phyloP scores from a whole-genome alignment of 2,888 invertebrate genomes.

The Drepanosiphum platanoidis region DNA sequence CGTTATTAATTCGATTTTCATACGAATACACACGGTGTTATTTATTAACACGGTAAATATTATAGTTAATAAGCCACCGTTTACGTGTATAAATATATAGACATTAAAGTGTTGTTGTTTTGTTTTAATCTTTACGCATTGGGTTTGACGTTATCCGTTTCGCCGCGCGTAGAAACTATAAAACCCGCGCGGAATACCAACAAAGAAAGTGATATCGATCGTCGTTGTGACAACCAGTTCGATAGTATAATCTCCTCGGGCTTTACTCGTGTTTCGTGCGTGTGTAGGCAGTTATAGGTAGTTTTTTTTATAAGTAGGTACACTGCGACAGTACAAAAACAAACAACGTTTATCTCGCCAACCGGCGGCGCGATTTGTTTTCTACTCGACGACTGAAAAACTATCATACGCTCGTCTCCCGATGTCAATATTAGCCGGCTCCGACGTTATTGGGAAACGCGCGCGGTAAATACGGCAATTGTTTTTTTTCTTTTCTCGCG shows the following conservation, averaged over 20 bases:
- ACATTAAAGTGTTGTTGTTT: background rate
- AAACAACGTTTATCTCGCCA: background rate
- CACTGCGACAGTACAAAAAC: background rate
- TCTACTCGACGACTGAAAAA: background rate
- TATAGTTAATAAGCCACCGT: too few relatives aligned
- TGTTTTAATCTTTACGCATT: background rate
- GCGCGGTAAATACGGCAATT: background rate
- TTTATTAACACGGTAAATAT: too few relatives aligned
- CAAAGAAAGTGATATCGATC: conserved; percentile 22
- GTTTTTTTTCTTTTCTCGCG: too few relatives aligned
- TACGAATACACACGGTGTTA: too few relatives aligned
- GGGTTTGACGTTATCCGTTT: background rate
- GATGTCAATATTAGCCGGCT: background rate
- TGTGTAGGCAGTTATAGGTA: background rate
- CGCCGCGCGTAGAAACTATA: conserved; percentile 1
- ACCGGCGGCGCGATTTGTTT: too few relatives aligned
- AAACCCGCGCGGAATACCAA: background rate
- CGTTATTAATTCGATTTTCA: too few relatives aligned
- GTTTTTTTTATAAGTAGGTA: background rate
- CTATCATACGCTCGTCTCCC: background rate
- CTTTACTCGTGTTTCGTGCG: background rate
- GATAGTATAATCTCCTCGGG: background rate
- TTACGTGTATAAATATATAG: background rate
- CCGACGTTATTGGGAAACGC: background rate
- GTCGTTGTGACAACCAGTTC: conserved; percentile 5